These are phyloP conservation scores for Cantharis flavilabris DNA, from an alignment of 2,888 invertebrate species.

Conservation along the genomic window DNA sequence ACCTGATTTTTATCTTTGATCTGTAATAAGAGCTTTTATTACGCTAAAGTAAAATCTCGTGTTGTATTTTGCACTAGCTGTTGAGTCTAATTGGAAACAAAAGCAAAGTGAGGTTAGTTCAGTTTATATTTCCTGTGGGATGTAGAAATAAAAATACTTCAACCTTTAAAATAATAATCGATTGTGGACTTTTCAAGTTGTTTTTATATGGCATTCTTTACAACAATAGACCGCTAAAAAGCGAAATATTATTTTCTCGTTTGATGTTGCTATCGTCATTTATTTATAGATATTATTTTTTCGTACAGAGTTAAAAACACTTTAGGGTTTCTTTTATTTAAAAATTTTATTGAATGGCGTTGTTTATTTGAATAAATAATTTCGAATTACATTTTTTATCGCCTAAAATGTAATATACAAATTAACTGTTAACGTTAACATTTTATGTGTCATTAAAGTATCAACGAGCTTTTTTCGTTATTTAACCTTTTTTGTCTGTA, in stretches of 20 bases:
- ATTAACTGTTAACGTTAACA: not conserved
- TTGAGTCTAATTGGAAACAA: slow-evolving; percentile 16
- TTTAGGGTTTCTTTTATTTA: not conserved
- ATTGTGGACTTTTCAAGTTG: slow-evolving; percentile 28
- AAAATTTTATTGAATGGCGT: not conserved
- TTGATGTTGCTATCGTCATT: not conserved
- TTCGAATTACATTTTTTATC: not conserved
- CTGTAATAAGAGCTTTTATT: slow-evolving; percentile 16
- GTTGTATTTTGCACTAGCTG: slow-evolving; percentile 16
- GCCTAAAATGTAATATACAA: not conserved
- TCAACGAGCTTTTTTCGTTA: not conserved
- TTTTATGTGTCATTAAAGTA: not conserved
- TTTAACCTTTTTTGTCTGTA: not conserved
- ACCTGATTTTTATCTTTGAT: slow-evolving; percentile 16
- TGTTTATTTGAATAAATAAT: not conserved
- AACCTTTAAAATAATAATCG: slow-evolving; percentile 32
- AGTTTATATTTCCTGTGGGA: slow-evolving; percentile 14
- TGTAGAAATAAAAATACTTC: slow-evolving; percentile 11
- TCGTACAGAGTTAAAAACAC: not conserved
- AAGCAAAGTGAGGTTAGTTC: slow-evolving; percentile 10
- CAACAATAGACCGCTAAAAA: slow-evolving; percentile 28
- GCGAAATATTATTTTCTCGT: slow-evolving; percentile 28
- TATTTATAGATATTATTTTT: slow-evolving; percentile 14
- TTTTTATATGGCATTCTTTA: slow-evolving; percentile 30
- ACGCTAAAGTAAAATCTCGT: slow-evolving; percentile 11